A percentile compares a stretch with the other conserved stretches of the same genome.
phyloP scores from a whole-genome alignment of 2,888 invertebrate genomes.

The Branchinecta sandiegonensis region DNA sequence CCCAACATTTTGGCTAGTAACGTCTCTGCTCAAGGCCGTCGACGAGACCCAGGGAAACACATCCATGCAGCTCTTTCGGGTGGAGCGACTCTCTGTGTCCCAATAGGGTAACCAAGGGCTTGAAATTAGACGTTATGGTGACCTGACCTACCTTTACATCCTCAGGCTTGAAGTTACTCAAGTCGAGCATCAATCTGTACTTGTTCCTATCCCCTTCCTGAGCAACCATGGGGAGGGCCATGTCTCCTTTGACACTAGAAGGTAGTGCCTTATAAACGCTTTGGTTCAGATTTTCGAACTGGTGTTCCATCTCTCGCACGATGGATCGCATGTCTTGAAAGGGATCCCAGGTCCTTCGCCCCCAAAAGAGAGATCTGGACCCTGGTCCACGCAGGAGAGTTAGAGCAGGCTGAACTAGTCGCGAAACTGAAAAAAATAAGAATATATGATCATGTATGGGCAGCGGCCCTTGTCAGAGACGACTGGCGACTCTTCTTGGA shows the following conservation, averaged over 20 bases:
- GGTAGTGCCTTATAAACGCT: slow-evolving; percentile 23
- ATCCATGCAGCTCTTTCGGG: too few relatives aligned
- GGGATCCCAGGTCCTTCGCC: slow-evolving; percentile 17
- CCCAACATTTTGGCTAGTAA: too few relatives aligned
- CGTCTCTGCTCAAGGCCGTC: too few relatives aligned
- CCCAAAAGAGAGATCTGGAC: slow-evolving; percentile 8
- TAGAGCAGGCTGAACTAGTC: too few relatives aligned
- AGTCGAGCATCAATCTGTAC: slow-evolving; percentile 28
- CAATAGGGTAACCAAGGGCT: too few relatives aligned
- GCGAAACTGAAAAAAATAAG: too few relatives aligned
- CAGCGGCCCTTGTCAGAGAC: too few relatives aligned
- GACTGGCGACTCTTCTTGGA: too few relatives aligned
- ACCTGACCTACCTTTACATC: slow-evolving; percentile 27
- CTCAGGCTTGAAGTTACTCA: slow-evolving; percentile 29
- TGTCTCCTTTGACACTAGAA: background rate
- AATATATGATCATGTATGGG: too few relatives aligned
- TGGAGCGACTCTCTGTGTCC: too few relatives aligned
- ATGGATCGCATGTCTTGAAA: slow-evolving; percentile 24
- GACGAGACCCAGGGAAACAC: too few relatives aligned
- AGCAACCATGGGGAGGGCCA: slow-evolving; percentile 25
- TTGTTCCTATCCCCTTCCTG: slow-evolving; percentile 17
- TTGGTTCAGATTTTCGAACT: slow-evolving; percentile 25
- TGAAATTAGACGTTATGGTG: background rate
- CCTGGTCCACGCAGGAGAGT: background rate
- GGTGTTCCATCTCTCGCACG: slow-evolving; percentile 28